Evolutionary conservation across 2,797 vertebrate genomes (phyloP), one percentile per base, ranked within the genome.

Genomic region (Peromyscus melanophrys): DNA sequence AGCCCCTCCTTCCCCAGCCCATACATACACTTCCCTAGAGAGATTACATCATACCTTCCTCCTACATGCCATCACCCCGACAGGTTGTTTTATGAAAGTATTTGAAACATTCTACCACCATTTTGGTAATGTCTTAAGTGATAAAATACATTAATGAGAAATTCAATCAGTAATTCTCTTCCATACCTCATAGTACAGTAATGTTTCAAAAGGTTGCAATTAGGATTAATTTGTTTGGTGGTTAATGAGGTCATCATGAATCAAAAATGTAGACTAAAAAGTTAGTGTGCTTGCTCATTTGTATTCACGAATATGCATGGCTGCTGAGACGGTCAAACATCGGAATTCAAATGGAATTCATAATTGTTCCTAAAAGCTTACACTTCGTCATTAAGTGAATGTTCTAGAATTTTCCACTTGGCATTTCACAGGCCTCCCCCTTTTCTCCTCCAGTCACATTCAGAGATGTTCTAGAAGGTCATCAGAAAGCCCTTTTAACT

Each of bases 241-340:
- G 89, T 96, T 97, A 97, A 93, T 94, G 97, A 97, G 94, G 91
- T 94, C 96, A 97, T 67, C 92, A 40, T 90, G 92, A 87, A 95
- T 97, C 77, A 96, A 93, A 97, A 78, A 89, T 27, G 63, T 52
- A 46, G 67, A 97, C 84, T 71, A 88, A 96, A 92, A 96, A 87
- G 94, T 97, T 95, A 92, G 67, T 37, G 27, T 40, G 71, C 21
- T 27, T 73, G 69, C 94, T 95, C 87, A 96, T 92, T 97, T 94
- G 93, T 88, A 97, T 97, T 97, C 95, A 94, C 69, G 95, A 92
- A 63, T 65, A 76, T 34, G 61, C 84, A 69, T 59, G 85, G 78
- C 34, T 59, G 77, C n/a, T 11, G 75, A 94, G 84, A 85, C 0
- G 81, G 77, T n/a, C 88, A 96, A 92, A 96, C 65, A 88, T 23